A percentile compares a stretch with the other conserved stretches of the same genome.
Conservation (phyloP, 2,888 invertebrate species). For the Pristionchus entomophagus region DNA sequence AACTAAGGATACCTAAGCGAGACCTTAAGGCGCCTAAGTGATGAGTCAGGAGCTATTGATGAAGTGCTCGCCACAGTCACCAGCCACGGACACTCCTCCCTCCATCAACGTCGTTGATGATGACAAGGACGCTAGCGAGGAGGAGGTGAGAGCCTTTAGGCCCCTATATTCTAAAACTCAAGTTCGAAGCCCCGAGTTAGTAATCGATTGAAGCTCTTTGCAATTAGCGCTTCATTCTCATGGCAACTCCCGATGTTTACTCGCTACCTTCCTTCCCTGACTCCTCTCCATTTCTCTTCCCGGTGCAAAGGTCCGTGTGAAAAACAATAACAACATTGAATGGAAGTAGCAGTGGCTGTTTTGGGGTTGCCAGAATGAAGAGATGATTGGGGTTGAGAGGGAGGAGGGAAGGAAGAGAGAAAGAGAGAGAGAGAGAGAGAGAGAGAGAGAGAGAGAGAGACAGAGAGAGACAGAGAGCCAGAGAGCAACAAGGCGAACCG, state of each 20-base stretch:
- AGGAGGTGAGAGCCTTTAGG: neutral
- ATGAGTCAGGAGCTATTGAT: neutral
- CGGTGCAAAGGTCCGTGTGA: neutral
- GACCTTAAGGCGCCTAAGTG: neutral
- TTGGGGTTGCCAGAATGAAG: neutral
- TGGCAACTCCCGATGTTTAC: neutral
- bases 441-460: slow-evolving; percentile 21
- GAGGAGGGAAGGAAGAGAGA: neutral
- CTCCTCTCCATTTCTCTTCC: too few species aligned
- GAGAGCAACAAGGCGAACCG: neutral
- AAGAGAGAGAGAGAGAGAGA: too few species aligned
- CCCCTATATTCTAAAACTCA: neutral
- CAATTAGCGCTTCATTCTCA: neutral
- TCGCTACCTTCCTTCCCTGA: too few species aligned
- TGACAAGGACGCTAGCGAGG: neutral
- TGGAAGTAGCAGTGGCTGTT: neutral
- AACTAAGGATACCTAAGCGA: neutral
- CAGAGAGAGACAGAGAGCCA: neutral
- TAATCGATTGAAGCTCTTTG: neutral
- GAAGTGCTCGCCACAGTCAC: neutral
- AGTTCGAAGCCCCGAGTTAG: neutral
- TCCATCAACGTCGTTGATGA: slow-evolving; percentile 6
- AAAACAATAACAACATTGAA: slow-evolving; percentile 20
- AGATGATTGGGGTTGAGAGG: neutral
- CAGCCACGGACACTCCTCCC: neutral